phyloP scores from a whole-genome alignment of 1,140 invertebrate genomes.

The Andricus grossulariae region DNA sequence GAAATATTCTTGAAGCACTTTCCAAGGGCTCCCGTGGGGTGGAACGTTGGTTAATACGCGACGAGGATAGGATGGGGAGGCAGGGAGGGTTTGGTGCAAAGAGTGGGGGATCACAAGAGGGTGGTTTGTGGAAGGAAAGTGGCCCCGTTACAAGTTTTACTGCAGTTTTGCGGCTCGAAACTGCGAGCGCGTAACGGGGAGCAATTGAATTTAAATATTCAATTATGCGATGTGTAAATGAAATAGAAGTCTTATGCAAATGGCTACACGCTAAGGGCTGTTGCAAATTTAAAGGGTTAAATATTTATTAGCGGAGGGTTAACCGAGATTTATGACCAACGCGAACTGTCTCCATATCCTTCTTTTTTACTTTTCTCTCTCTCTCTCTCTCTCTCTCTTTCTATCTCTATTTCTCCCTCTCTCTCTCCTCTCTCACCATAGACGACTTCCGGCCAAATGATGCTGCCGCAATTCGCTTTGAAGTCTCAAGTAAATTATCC shows the following conservation, averaged over 20 bases:
- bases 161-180: constrained; percentile 76
- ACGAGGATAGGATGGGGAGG: constrained; percentile 28
- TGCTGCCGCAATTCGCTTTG: too few relatives aligned
- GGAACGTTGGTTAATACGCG: constrained; percentile 38
- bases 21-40: constrained; percentile 57
- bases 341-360: constrained; percentile 30
- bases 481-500: too few relatives aligned
- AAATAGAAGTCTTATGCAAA: constrained; percentile 80
- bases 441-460: too few relatives aligned
- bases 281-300: constrained; percentile 78
- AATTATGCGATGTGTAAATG: constrained; percentile 80
- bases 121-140: constrained; percentile 70
- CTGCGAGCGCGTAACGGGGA: constrained; percentile 72
- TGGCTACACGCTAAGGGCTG: constrained; percentile 75
- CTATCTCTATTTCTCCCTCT: not conserved
- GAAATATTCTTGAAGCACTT: constrained; percentile 66
- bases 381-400: constrained; percentile 1
- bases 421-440: not conserved
- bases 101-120: constrained; percentile 46
- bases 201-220: constrained; percentile 79
- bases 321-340: constrained; percentile 73
- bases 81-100: constrained; percentile 35
- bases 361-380: not conserved
- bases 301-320: constrained; percentile 76
- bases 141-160: constrained; percentile 77